Evolutionary conservation across 2,888 invertebrate genomes (phyloP), one percentile per base, ranked within the genome.

Genomic region (Parascotia fuliginaria): DNA sequence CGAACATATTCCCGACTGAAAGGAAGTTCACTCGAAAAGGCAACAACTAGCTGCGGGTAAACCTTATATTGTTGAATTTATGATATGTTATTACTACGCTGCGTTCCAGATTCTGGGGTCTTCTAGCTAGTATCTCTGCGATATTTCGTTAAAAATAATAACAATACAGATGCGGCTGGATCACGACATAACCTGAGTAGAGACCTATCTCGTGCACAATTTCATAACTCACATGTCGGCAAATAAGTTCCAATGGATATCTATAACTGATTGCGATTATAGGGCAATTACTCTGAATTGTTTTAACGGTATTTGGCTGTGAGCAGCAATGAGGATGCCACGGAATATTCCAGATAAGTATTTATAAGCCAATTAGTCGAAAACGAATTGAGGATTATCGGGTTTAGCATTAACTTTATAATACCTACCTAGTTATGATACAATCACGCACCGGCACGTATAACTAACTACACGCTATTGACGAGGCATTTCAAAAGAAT

Each of bases 1-100:
- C 78, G 84, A 87, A 85, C 89, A 87, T 85, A 87, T 89, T 87
- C 87, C 83, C 85, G 77, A 77, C 77, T 79, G 81, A 82, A 85
- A 85, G 89, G 87, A 88, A 89, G 85, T 87, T 88, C 85, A 83
- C 83, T 85, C 81, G 83, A 87, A 87, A 87, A 87, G 85, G 86
- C 87, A 87, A n/a, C n/a, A n/a, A 89, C 88, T 87, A 83, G 83
- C 84, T 83, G 80, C 78, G 81, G 79, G 81, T 81, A 81, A 87
- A 83, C 86, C 86, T 85, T 87, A 86, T 87, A 87, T 85, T 87
- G 83, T 83, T 76, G 71, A 87, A 90, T 89, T 90, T 90, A 89
- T 87, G 86, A 87, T 83, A 85, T 81, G 79, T 81, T 81, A n/a
- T n/a, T n/a, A 74, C 75, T 73, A 71, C 75, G 74, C 75, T 77